Evolutionary conservation across 2,797 vertebrate species (phyloP), one percentile per base, ranked within the genome.

Genomic region (Meriones psammophilus): DNA sequence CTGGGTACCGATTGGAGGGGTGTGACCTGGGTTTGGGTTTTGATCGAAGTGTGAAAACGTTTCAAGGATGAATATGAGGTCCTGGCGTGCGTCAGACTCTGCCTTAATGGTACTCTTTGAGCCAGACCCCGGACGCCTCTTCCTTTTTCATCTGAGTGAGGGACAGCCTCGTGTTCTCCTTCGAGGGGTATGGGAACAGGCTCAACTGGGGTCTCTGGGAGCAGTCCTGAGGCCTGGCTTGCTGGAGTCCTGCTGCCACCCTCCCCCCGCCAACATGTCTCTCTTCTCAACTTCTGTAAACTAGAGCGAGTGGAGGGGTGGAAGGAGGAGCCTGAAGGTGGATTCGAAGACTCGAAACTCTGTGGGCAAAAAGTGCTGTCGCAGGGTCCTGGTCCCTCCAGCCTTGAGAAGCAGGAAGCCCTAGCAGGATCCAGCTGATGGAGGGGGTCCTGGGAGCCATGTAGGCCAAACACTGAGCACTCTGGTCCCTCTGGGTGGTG

Each of bases 101-200:
- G 96, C 92, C 96, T 98, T 94, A 98, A 50, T 1, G 97, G 98
- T 69, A 98, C 92, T 62, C 97, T 94, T 84, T 98, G 97, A 56
- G 98, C 98, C 97, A 98, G 89, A 95, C 97, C 96, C 17, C 97
- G 77, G 83, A 76, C 54, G 92, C 92, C 56, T 56, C 71, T 87
- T 97, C 96, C 58, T 92, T 95, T 85, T 98, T 97, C 78, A 96
- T 93, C 84, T 94, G 96, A 81, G 90, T 88, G 58, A 93, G 95
- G 42, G 76, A 95, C 96, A n/a, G 95, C 76, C 56, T 97, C 92
- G 58, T 80, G 97, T 42, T 97, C 97, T 95, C 93, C 96, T 74
- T 80, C 86, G 86, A 89, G 54, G 46, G 96, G 18, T 83, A 50
- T 92, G n/a, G 91, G 77, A 96, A 86, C 96, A 93, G 96, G 87